Evolutionary conservation across 2,113 vertebrate species (phyloP).

Genomic region (Corynorhinus townsendii): DNA sequence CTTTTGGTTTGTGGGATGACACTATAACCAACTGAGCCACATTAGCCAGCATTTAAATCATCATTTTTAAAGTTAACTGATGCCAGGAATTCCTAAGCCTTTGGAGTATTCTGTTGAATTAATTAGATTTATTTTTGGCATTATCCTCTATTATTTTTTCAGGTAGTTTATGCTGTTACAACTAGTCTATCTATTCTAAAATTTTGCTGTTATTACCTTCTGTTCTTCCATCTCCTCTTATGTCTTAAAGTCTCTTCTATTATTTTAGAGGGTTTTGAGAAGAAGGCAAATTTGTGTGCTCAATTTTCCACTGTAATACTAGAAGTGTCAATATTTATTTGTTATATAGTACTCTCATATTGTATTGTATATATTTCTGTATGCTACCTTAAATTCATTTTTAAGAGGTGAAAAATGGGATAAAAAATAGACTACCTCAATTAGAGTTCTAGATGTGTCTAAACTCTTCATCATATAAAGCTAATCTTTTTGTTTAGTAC

Average conservation of each 20-base stretch:
- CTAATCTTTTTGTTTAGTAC: not conserved
- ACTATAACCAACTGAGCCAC: too few species aligned
- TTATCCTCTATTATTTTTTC: not conserved
- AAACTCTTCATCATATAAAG: not conserved
- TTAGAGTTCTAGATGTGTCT: not conserved
- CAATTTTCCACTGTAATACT: not conserved
- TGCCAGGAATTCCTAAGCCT: not conserved
- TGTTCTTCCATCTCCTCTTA: not conserved
- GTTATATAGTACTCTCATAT: not conserved
- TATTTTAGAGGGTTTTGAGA: not conserved
- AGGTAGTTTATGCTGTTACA: not conserved
- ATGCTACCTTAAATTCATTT: not conserved
- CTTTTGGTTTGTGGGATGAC: too few species aligned
- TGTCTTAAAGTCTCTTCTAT: not conserved
- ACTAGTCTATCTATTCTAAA: not conserved
- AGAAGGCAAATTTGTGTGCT: not conserved
- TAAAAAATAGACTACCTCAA: not conserved
- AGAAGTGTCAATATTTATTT: not conserved
- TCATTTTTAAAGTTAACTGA: not conserved
- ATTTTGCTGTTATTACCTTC: not conserved
- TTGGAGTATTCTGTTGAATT: not conserved
- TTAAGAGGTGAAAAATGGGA: not conserved
- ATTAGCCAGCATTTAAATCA: not conserved
- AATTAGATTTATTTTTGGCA: not conserved
- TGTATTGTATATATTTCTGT: not conserved